A percentile compares a stretch with the other conserved stretches of the same genome.
Evolutionary conservation across 2,888 invertebrate species (phyloP).

Genomic region (Lagria hirta): DNA sequence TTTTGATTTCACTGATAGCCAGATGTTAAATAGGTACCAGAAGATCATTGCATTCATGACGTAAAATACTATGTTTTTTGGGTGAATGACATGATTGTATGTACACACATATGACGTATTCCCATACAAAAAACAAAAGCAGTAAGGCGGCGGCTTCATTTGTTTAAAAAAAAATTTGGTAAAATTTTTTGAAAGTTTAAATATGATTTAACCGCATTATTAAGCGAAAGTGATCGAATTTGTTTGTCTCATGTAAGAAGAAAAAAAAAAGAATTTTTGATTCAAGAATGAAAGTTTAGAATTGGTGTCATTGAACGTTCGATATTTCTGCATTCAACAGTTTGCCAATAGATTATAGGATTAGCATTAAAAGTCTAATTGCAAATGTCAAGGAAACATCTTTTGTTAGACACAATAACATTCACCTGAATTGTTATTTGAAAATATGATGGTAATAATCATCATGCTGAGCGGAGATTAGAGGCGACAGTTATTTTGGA

Average conservation of each 20-base stretch:
- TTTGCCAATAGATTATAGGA: constrained; percentile 2
- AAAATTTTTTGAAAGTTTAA: constrained; percentile 6
- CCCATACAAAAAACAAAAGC: constrained; percentile 8
- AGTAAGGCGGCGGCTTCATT: too few relatives aligned
- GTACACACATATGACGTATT: constrained; percentile 11
- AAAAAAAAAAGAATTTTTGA: constrained; percentile 4
- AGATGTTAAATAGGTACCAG: constrained; percentile 20
- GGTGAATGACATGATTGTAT: constrained; percentile 12
- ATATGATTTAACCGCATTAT: neutral
- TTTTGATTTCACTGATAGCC: constrained; percentile 22
- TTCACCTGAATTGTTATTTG: too few relatives aligned
- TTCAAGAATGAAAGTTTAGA: constrained; percentile 12
- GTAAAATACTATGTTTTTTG: constrained; percentile 12
- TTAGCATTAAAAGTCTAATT: constrained; percentile 3
- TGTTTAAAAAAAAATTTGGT: too few relatives aligned
- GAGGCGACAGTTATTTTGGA: neutral
- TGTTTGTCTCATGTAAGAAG: constrained; percentile 6
- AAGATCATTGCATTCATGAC: constrained; percentile 14
- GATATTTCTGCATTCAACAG: constrained; percentile 9
- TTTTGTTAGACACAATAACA: constrained; percentile 1
- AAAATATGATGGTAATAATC: too few relatives aligned
- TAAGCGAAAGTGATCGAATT: constrained; percentile 18
- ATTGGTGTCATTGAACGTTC: constrained; percentile 12
- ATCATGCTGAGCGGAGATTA: too few relatives aligned
- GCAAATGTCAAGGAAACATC: constrained; percentile 18